Percentiles rank a stretch among this genome's conserved stretches.
Evolutionary conservation across 2,888 invertebrate genomes (phyloP).

Genomic region (Candidula unifasciata): DNA sequence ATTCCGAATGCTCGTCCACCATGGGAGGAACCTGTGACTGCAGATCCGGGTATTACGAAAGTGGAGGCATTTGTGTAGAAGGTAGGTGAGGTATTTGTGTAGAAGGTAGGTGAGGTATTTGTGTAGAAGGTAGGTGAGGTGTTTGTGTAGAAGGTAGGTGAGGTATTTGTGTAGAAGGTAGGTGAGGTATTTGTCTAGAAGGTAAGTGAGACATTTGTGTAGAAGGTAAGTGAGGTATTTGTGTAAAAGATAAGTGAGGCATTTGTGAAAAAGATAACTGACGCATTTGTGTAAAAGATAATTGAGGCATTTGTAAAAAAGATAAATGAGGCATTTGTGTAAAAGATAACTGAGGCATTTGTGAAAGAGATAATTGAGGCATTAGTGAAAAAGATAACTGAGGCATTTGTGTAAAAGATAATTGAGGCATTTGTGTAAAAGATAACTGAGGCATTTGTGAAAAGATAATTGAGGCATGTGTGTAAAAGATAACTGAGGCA

Average conservation of each 20-base stretch:
- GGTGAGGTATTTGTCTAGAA: not conserved
- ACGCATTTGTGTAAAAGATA: not conserved
- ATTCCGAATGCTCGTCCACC: slow-evolving; percentile 50
- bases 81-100: not conserved
- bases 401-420: too few species aligned
- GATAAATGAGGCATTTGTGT: too few species aligned
- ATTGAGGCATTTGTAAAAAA: not conserved
- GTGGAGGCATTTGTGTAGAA: slow-evolving; percentile 39
- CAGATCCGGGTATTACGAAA: slow-evolving; percentile 45
- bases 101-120: not conserved
- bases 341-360: too few species aligned
- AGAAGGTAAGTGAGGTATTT: not conserved
- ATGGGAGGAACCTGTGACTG: slow-evolving; percentile 50
- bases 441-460: too few species aligned
- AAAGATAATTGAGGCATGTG: too few species aligned
- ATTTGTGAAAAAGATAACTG: not conserved
- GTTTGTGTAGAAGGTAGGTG: not conserved
- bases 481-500: too few species aligned
- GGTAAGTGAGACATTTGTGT: not conserved
- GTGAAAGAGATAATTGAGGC: too few species aligned
- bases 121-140: not conserved
- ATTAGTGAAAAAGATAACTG: too few species aligned
- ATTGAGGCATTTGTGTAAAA: too few species aligned
- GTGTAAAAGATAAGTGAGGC: not conserved
- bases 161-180: not conserved